These are phyloP conservation scores for Xiphophorus maculatus DNA, from an alignment of 2,113 vertebrate genomes.

Conservation along the genomic window DNA sequence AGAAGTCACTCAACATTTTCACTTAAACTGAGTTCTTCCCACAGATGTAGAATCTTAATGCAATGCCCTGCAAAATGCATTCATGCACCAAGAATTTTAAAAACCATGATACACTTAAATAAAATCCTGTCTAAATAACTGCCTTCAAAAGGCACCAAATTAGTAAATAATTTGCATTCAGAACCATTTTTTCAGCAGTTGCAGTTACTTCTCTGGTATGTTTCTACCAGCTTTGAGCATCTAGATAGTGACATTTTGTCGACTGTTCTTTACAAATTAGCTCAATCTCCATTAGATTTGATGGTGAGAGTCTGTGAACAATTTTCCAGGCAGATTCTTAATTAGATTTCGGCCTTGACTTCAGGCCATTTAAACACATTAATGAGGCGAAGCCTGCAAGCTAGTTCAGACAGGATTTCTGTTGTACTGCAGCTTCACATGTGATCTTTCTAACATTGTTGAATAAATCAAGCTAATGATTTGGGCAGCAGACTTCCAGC, in stretches of 20 bases:
- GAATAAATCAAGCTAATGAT: not conserved
- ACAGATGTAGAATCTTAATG: not conserved
- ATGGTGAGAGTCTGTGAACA: not conserved
- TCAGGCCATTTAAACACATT: not conserved
- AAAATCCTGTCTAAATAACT: not conserved
- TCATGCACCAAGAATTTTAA: not conserved
- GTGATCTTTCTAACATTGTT: not conserved
- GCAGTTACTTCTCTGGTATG: not conserved
- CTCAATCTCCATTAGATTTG: not conserved
- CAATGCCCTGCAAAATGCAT: not conserved
- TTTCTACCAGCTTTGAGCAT: not conserved
- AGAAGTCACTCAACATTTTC: conserved; percentile 1
- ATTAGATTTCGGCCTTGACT: not conserved
- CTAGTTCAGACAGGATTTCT: not conserved
- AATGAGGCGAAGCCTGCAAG: not conserved
- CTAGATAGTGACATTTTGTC: not conserved
- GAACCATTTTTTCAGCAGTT: not conserved
- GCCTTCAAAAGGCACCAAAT: not conserved
- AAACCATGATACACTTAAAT: not conserved
- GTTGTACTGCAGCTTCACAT: not conserved
- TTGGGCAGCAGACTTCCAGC: not conserved
- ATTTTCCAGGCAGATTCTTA: not conserved
- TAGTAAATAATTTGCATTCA: not conserved
- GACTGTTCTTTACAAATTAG: too few species aligned
- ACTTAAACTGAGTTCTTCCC: conserved; percentile 1